Evolutionary conservation across 2,888 invertebrate genomes (phyloP), one percentile per base, ranked within the genome.

Genomic region (Caenorhabditis japonica): DNA sequence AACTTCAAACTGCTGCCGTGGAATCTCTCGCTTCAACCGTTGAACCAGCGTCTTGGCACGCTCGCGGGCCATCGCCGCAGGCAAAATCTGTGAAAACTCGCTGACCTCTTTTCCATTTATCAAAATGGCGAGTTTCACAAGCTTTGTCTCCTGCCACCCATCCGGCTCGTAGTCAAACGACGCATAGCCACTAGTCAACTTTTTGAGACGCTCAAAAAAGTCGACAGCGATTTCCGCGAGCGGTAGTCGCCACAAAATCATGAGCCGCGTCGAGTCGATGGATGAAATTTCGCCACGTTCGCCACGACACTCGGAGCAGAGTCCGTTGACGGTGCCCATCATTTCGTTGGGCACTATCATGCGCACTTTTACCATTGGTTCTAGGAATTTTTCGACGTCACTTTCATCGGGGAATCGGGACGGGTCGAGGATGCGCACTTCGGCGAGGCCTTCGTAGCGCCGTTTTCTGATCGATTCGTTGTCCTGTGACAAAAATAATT

Each of bases 191-290:
- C 95, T 95, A 3, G 94, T 93, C 17, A 94, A 84, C 13, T 93
- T 92, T 89, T 97, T 97, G n/a, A 81, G 47, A 4, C 69, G 38
- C 87, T 97, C 97, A 87, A 95, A 95, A 88, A 99, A 97, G 88
- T 97, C 96, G 8, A 95, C 89, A 13, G 97, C 92, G 25, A 97
- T 93, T 51, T 99, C 97, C 82, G 93, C 94, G 5, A 99, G 89
- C 0, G 97, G 97, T 53, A 99, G 89, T 36, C 92, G 89, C 86
- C 92, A 94, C 83, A 93, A 92, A 87, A 96, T 88, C 90, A 97
- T 91, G 0, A 94, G 90, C 87, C 94, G 91, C 33, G 91, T 91
- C 75, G 93, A 92, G 87, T 96, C 97, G 49, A 86, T 83, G 38
- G 80, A 81, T 8, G 76, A 75, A 4, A 85, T 78, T 21, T 85